Base-by-base conservation (phyloP, 2,888 invertebrate species). In the Limnephilus lunatus region DNA sequence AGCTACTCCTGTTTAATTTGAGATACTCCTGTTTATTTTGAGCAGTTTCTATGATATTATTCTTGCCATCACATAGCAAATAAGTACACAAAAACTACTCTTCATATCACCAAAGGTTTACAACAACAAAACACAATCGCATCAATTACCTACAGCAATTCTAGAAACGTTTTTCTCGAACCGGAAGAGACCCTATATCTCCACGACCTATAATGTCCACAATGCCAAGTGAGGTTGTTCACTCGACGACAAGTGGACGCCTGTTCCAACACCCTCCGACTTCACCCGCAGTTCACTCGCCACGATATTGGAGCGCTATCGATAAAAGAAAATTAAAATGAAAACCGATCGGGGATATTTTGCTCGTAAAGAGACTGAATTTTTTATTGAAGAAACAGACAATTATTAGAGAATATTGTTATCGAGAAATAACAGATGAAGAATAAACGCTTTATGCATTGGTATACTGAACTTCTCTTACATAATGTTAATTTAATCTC, bases 181-280 rank as follows among this genome's bases (percentile, higher is more conserved):
- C 19, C 25, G 83, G 25, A 83, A 32, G 35, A 25, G 19, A 25
- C 35, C 35, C 7, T 19, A 15, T 5, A 15, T 32, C 83, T 35
- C 83, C 7, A 83, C 53, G 1, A 15, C 53, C 53, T 53, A 3
- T 19, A 53, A 53, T 68, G 68, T 2, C 25, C 1, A 68, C 68
- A 68, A 0, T 25, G 68, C n/a, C n/a, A 39, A 83, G 83, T 32
- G 35, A 25, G 35, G 25, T 83, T 83, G 32, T 35, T 68, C 68
- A 68, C 83, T n/a, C n/a, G n/a, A 39, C 35, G 83, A 83, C 83
- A 83, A 83, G 83, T 83, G 35, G 83, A 15, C 82, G 83, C 83
- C 83, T 35, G 35, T 35, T 15, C 25, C 25, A 68, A 68, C 68
- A 25, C 68, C n/a, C 68, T 25, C 68, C 9, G 68, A 68, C 25